phyloP scores from a whole-genome alignment of 53 echinoderm and acorn worm species.

The Hippasteria phrygiana region DNA sequence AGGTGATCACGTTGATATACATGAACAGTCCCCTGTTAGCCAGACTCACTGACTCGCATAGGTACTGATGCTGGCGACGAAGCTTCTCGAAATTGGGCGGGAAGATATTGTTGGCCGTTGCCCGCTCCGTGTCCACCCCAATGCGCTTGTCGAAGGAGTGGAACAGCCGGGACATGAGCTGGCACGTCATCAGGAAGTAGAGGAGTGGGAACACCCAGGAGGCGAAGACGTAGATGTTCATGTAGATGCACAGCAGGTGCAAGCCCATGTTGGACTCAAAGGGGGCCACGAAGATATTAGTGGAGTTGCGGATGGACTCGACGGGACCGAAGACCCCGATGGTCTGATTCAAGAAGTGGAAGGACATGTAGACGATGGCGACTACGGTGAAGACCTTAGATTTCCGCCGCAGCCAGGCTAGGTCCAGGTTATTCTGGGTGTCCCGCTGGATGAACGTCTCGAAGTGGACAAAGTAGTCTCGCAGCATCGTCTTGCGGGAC shows the following conservation, averaged over 20 bases:
- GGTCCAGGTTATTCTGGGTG: slow-evolving; percentile 64
- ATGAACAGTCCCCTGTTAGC: slow-evolving; percentile 80
- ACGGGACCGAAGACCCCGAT: slow-evolving; percentile 76
- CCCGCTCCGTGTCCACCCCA: slow-evolving; percentile 42
- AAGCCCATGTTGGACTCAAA: slow-evolving; percentile 60
- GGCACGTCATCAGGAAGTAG: slow-evolving; percentile 75
- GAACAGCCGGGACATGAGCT: slow-evolving; percentile 69
- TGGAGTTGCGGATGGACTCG: slow-evolving; percentile 74
- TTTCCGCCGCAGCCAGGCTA: slow-evolving; percentile 64
- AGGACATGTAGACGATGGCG: slow-evolving; percentile 56
- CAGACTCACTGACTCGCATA: slow-evolving; percentile 71
- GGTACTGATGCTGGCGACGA: slow-evolving; percentile 81
- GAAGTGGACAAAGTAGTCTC: slow-evolving; percentile 84
- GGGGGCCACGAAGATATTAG: slow-evolving; percentile 81
- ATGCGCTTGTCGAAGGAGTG: slow-evolving; percentile 72
- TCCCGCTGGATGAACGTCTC: slow-evolving; percentile 76
- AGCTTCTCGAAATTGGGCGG: slow-evolving; percentile 83
- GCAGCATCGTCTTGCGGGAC: slow-evolving; percentile 60
- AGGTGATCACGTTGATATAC: slow-evolving; percentile 83
- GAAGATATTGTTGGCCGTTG: slow-evolving; percentile 59
- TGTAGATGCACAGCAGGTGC: slow-evolving; percentile 69
- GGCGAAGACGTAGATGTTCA: slow-evolving; percentile 80
- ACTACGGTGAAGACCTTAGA: slow-evolving; percentile 61
- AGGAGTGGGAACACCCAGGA: slow-evolving; percentile 88
- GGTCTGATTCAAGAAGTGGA: slow-evolving; percentile 78